phyloP scores from a whole-genome alignment of 35 echinoderm and acorn worm species.

The Lytechinus variegatus region DNA sequence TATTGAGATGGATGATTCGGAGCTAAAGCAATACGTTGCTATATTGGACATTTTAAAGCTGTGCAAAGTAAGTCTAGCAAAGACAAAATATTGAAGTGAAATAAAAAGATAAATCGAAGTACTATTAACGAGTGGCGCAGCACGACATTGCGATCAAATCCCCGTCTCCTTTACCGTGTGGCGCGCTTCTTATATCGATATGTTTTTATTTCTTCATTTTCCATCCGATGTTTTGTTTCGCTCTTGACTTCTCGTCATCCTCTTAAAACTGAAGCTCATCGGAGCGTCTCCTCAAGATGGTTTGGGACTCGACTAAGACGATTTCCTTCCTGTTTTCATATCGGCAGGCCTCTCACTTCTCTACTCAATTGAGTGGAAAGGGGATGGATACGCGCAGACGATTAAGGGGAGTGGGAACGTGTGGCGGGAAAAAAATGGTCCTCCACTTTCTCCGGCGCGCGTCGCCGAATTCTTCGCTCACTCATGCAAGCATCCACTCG shows the following conservation, averaged over 20 bases:
- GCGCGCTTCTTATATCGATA: neutral
- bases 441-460: neutral
- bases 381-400: neutral
- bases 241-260: constrained; percentile 1
- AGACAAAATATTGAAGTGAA: neutral
- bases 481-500: neutral
- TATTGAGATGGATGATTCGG: neutral
- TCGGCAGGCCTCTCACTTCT: neutral
- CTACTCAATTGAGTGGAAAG: constrained; percentile 14
- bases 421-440: neutral
- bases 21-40: neutral
- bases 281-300: neutral
- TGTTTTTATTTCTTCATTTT: constrained; percentile 24
- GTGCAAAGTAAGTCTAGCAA: neutral
- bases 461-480: neutral
- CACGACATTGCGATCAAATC: neutral
- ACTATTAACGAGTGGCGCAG: neutral
- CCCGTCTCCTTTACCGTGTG: neutral
- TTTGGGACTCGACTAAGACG: neutral
- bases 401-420: neutral
- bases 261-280: neutral
- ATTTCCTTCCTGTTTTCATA: neutral
- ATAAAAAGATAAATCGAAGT: neutral
- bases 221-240: neutral
- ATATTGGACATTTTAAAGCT: neutral